phyloP scores from a whole-genome alignment of 2,797 vertebrate genomes.

The Rallus crepitans region DNA sequence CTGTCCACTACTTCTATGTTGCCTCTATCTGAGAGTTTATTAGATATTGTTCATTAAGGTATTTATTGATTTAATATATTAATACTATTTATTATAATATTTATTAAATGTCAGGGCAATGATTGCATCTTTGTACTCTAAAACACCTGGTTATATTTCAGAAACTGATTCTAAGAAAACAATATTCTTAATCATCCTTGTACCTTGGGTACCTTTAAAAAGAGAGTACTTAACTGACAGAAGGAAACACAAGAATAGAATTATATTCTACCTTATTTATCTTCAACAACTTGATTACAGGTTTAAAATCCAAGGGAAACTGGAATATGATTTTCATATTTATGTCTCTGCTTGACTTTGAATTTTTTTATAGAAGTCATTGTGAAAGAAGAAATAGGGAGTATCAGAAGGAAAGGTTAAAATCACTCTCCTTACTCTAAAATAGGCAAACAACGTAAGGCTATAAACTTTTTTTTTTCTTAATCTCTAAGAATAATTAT shows the following conservation, averaged over 20 bases:
- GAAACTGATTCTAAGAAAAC: neutral
- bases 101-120: neutral
- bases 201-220: neutral
- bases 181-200: neutral
- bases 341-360: neutral
- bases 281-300: neutral
- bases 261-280: neutral
- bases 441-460: neutral
- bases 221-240: neutral
- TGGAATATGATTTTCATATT: conserved; percentile 4
- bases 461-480: neutral
- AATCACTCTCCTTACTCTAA: neutral
- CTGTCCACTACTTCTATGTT: neutral
- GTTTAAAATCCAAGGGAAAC: neutral
- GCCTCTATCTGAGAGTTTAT: neutral
- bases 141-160: neutral
- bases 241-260: neutral
- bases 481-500: neutral
- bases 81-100: neutral
- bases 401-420: neutral
- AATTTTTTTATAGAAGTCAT: neutral
- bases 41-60: neutral
- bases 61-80: neutral
- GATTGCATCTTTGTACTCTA: neutral
- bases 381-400: neutral